phyloP scores from a whole-genome alignment of 2,113 vertebrate genomes.

The Micronycteris hirsuta region DNA sequence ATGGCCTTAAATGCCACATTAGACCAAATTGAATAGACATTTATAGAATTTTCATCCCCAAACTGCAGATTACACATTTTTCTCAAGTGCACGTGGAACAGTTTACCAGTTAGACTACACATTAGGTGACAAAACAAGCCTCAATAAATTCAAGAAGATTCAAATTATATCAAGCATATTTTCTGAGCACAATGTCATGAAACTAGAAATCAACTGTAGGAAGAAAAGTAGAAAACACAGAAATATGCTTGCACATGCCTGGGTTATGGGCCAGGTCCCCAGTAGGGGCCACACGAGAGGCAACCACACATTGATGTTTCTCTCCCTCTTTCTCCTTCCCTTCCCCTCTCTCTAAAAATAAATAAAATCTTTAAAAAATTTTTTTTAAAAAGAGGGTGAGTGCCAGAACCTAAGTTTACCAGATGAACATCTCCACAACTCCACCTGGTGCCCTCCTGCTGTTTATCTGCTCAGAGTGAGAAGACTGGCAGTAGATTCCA shows the following conservation, averaged over 20 bases:
- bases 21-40: neutral
- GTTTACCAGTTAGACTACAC: neutral
- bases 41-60: neutral
- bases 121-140: neutral
- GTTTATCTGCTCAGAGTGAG: neutral
- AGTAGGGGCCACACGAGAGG: no score
- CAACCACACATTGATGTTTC: no score
- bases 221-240: neutral
- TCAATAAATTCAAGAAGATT: neutral
- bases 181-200: neutral
- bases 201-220: neutral
- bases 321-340: no score
- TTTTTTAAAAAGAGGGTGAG: neutral
- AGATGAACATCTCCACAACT: neutral
- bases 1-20: neutral
- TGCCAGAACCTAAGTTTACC: neutral
- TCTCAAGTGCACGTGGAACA: neutral
- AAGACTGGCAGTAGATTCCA: neutral
- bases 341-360: no score
- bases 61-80: neutral
- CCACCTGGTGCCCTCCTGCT: neutral
- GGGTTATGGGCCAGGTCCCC: no score
- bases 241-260: neutral
- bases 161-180: neutral
- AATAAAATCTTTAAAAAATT: no score